Conservation (phyloP, 2,113 vertebrate genomes). For the Pardalotus punctatus region DNA sequence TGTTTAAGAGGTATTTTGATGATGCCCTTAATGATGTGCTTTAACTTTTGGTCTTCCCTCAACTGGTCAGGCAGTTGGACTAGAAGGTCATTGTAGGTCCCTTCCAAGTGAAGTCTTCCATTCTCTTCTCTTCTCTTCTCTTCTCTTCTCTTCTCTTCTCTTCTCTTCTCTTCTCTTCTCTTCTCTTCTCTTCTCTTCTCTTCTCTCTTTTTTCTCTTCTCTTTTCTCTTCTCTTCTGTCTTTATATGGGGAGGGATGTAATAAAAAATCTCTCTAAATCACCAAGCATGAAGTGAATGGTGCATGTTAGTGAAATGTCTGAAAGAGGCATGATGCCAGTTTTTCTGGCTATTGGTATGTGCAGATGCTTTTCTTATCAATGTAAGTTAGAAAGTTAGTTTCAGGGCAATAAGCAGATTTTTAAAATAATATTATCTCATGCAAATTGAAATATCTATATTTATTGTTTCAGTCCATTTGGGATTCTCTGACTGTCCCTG, state of each 20-base stretch:
- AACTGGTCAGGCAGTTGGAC: not conserved
- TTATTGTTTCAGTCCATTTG: not conserved
- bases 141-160: no score
- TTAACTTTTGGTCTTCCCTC: not conserved
- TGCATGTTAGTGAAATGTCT: not conserved
- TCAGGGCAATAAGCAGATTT: not conserved
- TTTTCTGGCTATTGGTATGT: not conserved
- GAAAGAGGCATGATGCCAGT: not conserved
- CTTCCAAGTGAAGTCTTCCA: not conserved
- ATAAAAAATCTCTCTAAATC: not conserved
- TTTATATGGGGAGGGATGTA: fast-evolving
- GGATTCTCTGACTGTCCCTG: not conserved
- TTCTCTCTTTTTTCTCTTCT: fast-evolving
- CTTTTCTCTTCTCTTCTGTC: no score
- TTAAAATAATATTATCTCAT: not conserved
- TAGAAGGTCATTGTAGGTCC: not conserved
- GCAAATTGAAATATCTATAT: not conserved
- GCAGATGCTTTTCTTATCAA: not conserved
- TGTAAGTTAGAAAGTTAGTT: not conserved
- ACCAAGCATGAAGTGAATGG: not conserved
- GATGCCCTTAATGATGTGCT: not conserved
- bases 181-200: no score
- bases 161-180: fast-evolving
- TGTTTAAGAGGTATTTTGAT: not conserved
- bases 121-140: no score